Evolutionary conservation across 2,888 invertebrate species (phyloP), one percentile per base, ranked within the genome.

Genomic region (Chloroclysta siterata): DNA sequence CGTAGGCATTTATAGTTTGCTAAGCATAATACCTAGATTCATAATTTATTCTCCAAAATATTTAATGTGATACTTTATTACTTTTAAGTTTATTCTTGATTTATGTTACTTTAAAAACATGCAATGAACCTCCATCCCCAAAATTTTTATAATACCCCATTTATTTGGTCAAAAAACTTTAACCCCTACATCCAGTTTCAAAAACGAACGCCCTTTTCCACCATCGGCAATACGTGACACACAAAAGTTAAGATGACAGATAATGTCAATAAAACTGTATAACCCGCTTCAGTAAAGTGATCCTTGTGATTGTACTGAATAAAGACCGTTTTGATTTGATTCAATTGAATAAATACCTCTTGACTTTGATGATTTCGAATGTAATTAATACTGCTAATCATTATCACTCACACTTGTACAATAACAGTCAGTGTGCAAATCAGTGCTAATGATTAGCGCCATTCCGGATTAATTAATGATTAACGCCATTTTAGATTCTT

Each of bases 141-240:
- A 39, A 17, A 29, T 33, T 42, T 53, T 42, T n/a, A n/a, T 29
- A 44, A 44, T 6, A 8, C 14, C 5, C 17, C 8, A 14, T 48
- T 17, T n/a, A 29, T 51, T 42, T 51, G 15, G 42, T 51, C 29
- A 42, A 57, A 15, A 39, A 42, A 51, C 48, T 41, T 56, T 14
- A 28, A 46, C 44, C 44, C 15, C 15, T 15, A 44, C 3, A 14
- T 42, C 17, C 17, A 46, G 7, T 22, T 22, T 28, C 0, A 22
- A 22, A 48, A 39, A 10, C 28, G 8, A 28, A 53, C n/a, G 28
- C 13, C 44, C 15, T 46, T 15, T 54, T 36, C 33, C 33, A 36
- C n/a, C 47, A 55, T 47, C 46, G 13, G 15, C 53, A 53, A 6
- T 50, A 50, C 5, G n/a, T 5, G 14, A 39, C 8, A 39, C 11